These are phyloP conservation scores for Cichlasoma orientale DNA, from an alignment of 2,797 vertebrate species.

Conservation along the genomic window DNA sequence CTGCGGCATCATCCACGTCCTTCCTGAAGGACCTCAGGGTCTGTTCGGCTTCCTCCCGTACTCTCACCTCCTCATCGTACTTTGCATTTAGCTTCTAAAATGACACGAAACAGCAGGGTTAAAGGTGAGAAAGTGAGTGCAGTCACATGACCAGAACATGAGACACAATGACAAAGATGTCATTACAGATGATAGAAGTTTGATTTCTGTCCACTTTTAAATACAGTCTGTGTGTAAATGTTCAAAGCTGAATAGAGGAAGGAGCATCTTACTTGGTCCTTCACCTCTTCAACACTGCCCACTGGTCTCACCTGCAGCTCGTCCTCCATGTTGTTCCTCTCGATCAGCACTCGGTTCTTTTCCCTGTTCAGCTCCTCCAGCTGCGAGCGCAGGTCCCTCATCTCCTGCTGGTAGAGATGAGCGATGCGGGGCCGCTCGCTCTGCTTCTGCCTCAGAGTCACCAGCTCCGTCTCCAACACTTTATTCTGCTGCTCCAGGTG, in stretches of 20 bases:
- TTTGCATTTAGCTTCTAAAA: conserved; percentile 77
- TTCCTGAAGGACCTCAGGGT: conserved; percentile 86
- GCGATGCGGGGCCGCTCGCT: conserved; percentile 85
- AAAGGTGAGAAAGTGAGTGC: not conserved
- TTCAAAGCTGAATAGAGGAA: not conserved
- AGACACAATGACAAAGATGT: too few relatives aligned
- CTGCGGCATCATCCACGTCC: conserved; percentile 87
- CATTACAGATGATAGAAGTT: not conserved
- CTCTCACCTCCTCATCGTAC: conserved; percentile 86
- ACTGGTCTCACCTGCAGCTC: conserved; percentile 77
- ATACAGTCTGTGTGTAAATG: not conserved
- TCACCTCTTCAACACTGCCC: not conserved
- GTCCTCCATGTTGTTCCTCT: conserved; percentile 86
- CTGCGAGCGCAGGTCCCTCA: conserved; percentile 87
- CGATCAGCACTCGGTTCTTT: conserved; percentile 84
- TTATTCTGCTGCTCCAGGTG: conserved; percentile 92
- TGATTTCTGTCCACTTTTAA: not conserved
- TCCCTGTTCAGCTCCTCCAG: conserved; percentile 86
- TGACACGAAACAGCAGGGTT: not conserved
- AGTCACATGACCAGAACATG: too few relatives aligned
- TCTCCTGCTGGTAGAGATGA: conserved; percentile 89
- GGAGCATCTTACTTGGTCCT: not conserved
- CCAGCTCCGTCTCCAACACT: conserved; percentile 87
- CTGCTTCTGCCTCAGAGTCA: conserved; percentile 85
- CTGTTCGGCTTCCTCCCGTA: conserved; percentile 86